A percentile compares a stretch with the other conserved stretches of the same genome.
Conservation (phyloP, 2,797 vertebrate genomes). For the Lacerta viridis region DNA sequence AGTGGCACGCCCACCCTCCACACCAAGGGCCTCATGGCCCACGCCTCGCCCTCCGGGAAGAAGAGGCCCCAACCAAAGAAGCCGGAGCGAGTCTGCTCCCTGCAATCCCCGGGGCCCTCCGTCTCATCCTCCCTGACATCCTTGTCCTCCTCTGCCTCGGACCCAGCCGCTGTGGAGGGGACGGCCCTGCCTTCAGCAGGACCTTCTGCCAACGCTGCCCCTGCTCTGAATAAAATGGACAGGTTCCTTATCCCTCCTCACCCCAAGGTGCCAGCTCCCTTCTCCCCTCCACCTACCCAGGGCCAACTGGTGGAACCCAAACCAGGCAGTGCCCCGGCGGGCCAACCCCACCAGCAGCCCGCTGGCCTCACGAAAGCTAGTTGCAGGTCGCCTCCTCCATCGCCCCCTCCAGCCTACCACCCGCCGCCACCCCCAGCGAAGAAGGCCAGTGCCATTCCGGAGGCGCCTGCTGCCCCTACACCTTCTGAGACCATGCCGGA, state of each 20-base stretch:
- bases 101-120: constrained; percentile 85
- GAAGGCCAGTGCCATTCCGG: constrained; percentile 76
- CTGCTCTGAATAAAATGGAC: constrained; percentile 66
- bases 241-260: constrained; percentile 90
- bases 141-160: constrained; percentile 87
- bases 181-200: constrained; percentile 16
- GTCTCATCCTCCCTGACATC: constrained; percentile 91
- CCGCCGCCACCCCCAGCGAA: constrained; percentile 89
- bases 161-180: constrained; percentile 78
- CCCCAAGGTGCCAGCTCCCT: constrained; percentile 92
- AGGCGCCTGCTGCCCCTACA: constrained; percentile 9
- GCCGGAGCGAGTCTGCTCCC: constrained; percentile 86
- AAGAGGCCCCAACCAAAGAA: constrained; percentile 86
- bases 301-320: constrained; percentile 74
- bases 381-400: constrained; percentile 81
- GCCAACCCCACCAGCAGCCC: constrained; percentile 33
- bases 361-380: constrained; percentile 35
- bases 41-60: constrained; percentile 83
- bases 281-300: constrained; percentile 88
- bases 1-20: constrained; percentile 94
- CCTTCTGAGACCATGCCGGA: constrained; percentile 60
- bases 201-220: constrained; percentile 27
- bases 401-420: constrained; percentile 90
- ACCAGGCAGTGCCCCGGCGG: constrained; percentile 34
- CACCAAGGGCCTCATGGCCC: constrained; percentile 82